phyloP scores from a whole-genome alignment of 1,140 invertebrate species.

The Drosophila mojavensis region DNA sequence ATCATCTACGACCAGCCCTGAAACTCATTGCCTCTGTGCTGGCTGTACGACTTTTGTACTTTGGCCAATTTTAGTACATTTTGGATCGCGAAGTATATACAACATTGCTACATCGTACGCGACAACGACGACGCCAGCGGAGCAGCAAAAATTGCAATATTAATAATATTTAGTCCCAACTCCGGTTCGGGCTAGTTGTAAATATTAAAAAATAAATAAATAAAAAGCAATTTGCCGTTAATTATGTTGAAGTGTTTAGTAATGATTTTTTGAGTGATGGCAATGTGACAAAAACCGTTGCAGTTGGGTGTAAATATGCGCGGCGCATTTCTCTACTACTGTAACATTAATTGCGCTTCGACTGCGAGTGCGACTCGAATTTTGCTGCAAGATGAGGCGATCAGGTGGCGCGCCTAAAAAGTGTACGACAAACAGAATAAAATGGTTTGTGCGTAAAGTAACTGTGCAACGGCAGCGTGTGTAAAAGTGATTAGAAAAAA shows the following conservation, averaged over 20 bases:
- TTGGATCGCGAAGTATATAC: neutral
- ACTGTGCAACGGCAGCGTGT: conserved; percentile 36
- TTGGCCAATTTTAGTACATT: conserved; percentile 31
- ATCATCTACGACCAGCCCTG: conserved; percentile 14
- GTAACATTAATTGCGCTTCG: conserved; percentile 66
- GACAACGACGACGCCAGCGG: conserved; percentile 68
- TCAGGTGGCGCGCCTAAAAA: conserved; percentile 53
- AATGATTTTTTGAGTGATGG: conserved; percentile 7
- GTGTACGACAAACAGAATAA: conserved; percentile 29
- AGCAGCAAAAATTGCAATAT: conserved; percentile 72
- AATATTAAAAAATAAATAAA: neutral
- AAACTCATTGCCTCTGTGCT: conserved; percentile 8
- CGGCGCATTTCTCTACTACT: conserved; percentile 62
- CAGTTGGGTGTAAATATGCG: conserved; percentile 49
- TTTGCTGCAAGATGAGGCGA: conserved; percentile 56
- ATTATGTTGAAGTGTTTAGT: conserved; percentile 13
- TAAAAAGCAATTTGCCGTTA: conserved; percentile 15
- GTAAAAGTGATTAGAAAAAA: conserved; percentile 22
- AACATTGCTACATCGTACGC: conserved; percentile 53
- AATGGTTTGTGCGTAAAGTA: conserved; percentile 18
- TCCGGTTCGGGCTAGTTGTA: conserved; percentile 18
- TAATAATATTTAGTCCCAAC: conserved; percentile 50
- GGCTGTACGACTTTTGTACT: conserved; percentile 29
- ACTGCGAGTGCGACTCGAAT: conserved; percentile 42
- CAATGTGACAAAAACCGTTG: conserved; percentile 31